Percentiles rank a stretch among this genome's conserved stretches.
Conservation (phyloP, 1,140 invertebrate genomes). For the Tetramorium simillimum region DNA sequence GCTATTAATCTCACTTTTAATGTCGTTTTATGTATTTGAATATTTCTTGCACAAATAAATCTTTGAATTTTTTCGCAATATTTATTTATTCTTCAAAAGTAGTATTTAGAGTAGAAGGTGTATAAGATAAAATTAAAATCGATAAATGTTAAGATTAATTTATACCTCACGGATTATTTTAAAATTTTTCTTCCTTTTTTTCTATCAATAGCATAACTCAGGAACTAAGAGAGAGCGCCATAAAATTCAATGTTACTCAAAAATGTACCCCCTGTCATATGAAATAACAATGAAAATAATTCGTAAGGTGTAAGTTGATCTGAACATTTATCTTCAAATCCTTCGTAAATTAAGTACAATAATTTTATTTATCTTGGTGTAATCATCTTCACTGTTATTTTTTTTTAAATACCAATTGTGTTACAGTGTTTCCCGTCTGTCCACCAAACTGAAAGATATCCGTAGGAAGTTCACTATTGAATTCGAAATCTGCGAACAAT, state of each 20-base stretch:
- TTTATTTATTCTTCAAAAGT: neutral
- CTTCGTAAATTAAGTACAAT: neutral
- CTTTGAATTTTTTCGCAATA: slow-evolving; percentile 29
- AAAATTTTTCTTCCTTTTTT: too few species aligned
- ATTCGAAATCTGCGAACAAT: slow-evolving; percentile 87
- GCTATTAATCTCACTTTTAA: slow-evolving; percentile 8
- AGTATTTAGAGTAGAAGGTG: neutral
- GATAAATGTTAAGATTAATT: too few species aligned
- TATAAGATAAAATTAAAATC: neutral
- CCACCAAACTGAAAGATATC: slow-evolving; percentile 94
- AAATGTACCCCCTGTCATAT: too few species aligned
- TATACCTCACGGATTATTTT: too few species aligned
- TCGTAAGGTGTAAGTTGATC: too few species aligned
- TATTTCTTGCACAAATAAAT: slow-evolving; percentile 69
- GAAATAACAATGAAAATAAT: too few species aligned
- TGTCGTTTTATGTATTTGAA: slow-evolving; percentile 37
- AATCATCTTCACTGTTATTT: slow-evolving; percentile 38
- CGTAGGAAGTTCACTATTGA: slow-evolving; percentile 89
- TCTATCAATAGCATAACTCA: too few species aligned
- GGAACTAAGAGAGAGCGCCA: too few species aligned
- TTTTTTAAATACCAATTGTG: slow-evolving; percentile 86
- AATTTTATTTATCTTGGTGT: slow-evolving; percentile 36
- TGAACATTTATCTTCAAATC: too few species aligned
- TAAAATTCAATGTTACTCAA: too few species aligned
- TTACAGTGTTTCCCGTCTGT: slow-evolving; percentile 91